phyloP scores from a whole-genome alignment of 2,797 vertebrate genomes.

The Allobates femoralis region DNA sequence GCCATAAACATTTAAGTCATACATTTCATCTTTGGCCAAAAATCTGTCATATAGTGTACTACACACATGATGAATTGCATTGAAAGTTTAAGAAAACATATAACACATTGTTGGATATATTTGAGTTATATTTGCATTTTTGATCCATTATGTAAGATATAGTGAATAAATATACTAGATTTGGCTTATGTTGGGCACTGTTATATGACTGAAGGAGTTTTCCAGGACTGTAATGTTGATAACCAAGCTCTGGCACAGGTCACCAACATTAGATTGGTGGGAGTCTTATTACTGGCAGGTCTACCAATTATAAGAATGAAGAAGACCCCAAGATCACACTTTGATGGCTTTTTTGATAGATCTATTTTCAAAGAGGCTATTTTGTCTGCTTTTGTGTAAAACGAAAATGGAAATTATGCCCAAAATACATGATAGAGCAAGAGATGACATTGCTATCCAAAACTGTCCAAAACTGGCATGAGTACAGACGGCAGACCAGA shows the following conservation, averaged over 20 bases:
- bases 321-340: not conserved
- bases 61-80: conserved; percentile 26
- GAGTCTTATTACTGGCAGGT: not conserved
- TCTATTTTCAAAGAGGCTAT: not conserved
- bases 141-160: conserved; percentile 29
- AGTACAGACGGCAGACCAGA: too few species aligned
- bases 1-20: conserved; percentile 44
- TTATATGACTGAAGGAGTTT: not conserved
- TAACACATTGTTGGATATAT: conserved; percentile 45
- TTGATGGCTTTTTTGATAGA: not conserved
- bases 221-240: not conserved
- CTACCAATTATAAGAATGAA: not conserved
- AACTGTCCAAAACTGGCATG: too few species aligned
- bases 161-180: conserved; percentile 9
- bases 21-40: conserved; percentile 54
- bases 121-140: conserved; percentile 27
- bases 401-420: not conserved
- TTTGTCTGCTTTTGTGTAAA: not conserved
- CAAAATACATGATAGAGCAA: not conserved
- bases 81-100: conserved; percentile 48
- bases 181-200: conserved; percentile 12
- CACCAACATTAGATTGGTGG: not conserved
- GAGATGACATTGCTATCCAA: not conserved
- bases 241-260: not conserved
- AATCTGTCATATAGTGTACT: conserved; percentile 39